Conservation (phyloP, 2,797 vertebrate genomes). For the Cacajao melanocephalus region DNA sequence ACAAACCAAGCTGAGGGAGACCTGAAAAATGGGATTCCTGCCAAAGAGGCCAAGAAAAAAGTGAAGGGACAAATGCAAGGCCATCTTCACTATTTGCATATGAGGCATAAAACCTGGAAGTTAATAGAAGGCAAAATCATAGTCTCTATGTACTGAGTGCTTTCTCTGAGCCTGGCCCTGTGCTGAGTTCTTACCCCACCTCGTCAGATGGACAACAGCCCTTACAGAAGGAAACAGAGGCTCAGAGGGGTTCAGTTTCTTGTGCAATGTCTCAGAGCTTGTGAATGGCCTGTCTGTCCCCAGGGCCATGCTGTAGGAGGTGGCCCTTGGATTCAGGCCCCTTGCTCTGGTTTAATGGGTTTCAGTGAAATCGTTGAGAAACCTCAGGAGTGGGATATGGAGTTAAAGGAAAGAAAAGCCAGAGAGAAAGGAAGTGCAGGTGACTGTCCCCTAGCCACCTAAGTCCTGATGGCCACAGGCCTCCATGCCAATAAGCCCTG, state of each 20-base stretch:
- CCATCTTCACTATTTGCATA: background rate
- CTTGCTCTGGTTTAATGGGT: background rate
- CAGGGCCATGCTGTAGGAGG: background rate
- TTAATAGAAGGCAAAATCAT: background rate
- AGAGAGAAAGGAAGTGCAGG: background rate
- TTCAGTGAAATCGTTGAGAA: background rate
- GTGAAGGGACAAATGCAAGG: background rate
- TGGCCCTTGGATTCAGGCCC: background rate
- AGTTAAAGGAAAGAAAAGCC: background rate
- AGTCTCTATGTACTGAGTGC: background rate
- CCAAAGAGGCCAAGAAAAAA: background rate
- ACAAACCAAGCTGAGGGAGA: background rate
- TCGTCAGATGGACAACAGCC: background rate
- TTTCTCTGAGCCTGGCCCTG: background rate
- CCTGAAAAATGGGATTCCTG: background rate
- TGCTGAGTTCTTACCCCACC: background rate
- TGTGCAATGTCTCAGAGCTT: background rate
- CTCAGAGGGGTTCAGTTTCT: background rate
- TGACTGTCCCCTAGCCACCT: background rate
- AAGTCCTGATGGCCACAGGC: background rate
- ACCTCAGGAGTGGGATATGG: background rate
- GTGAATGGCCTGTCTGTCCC: background rate
- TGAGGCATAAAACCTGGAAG: background rate
- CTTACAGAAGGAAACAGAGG: background rate
- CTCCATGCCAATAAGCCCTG: background rate